Evolutionary conservation across 2,113 vertebrate species (phyloP).

Genomic region (Mobula hypostoma): DNA sequence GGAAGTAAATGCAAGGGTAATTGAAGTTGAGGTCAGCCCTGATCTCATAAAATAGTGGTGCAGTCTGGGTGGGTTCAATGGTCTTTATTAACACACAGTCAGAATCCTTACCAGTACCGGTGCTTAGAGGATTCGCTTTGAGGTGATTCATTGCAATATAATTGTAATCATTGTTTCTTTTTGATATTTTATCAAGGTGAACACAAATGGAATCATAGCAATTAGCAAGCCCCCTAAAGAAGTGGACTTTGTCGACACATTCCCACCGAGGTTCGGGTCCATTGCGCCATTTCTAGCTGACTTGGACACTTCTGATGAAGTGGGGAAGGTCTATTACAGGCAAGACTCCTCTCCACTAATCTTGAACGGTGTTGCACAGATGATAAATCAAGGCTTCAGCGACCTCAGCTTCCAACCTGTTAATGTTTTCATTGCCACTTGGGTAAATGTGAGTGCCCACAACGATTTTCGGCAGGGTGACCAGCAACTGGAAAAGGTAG

Average conservation of each 20-base stretch:
- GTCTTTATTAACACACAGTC: background rate
- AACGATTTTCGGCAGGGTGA: constrained; percentile 47
- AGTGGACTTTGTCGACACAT: constrained; percentile 64
- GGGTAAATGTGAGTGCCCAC: constrained; percentile 65
- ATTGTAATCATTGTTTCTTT: background rate
- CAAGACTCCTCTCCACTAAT: constrained; percentile 64
- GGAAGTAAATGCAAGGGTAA: background rate
- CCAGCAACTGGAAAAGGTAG: constrained; percentile 60
- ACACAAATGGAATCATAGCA: constrained; percentile 81
- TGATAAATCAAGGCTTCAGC: constrained; percentile 71
- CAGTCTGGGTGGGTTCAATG: background rate
- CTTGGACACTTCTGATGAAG: constrained; percentile 70
- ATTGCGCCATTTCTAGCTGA: constrained; percentile 77
- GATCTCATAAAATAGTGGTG: background rate
- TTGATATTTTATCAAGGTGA: constrained; percentile 58
- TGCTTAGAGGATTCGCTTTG: background rate
- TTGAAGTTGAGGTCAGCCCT: background rate
- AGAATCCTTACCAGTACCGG: background rate
- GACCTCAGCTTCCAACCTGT: constrained; percentile 57
- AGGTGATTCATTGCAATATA: background rate
- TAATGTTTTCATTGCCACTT: constrained; percentile 69
- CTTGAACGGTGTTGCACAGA: constrained; percentile 54
- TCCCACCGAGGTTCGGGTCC: constrained; percentile 70
- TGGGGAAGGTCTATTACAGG: constrained; percentile 71
- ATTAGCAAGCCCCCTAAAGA: constrained; percentile 59